Percentiles rank a stretch among this genome's conserved stretches.
Conservation (phyloP, 2,888 invertebrate genomes). For the Andrena chrysosceles region DNA sequence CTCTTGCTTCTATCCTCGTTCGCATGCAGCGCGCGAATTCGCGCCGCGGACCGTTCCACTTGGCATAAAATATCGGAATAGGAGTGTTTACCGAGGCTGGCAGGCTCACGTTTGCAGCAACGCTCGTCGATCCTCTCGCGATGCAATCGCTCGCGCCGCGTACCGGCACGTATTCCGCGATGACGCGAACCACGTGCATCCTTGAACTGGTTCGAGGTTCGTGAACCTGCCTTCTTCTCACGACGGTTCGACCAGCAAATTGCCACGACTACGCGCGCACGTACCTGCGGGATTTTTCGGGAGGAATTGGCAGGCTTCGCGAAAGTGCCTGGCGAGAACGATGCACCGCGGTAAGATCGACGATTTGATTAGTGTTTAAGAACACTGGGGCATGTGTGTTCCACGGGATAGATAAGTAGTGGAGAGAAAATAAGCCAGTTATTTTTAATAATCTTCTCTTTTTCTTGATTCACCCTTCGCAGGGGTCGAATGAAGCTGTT, state of each 20-base stretch:
- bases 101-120: constrained; percentile 19
- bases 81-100: constrained; percentile 47
- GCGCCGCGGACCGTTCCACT: constrained; percentile 41
- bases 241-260: constrained; percentile 51
- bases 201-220: constrained; percentile 79
- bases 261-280: not conserved
- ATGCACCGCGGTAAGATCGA: not conserved
- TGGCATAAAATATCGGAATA: constrained; percentile 61
- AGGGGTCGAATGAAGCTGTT: too few relatives aligned
- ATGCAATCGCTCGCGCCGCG: constrained; percentile 55
- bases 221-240: constrained; percentile 71
- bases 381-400: not conserved
- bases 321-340: not conserved
- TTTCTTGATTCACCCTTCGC: too few relatives aligned
- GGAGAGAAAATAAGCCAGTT: too few relatives aligned
- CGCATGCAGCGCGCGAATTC: constrained; percentile 54
- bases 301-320: not conserved
- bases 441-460: too few relatives aligned
- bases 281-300: not conserved
- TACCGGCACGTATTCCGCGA: constrained; percentile 40
- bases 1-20: constrained; percentile 36
- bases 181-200: constrained; percentile 66
- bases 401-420: not conserved
- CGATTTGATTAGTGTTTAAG: not conserved
- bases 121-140: constrained; percentile 48